Evolutionary conservation across 2,797 vertebrate species (phyloP).

Genomic region (Adrianichthys oophorus): DNA sequence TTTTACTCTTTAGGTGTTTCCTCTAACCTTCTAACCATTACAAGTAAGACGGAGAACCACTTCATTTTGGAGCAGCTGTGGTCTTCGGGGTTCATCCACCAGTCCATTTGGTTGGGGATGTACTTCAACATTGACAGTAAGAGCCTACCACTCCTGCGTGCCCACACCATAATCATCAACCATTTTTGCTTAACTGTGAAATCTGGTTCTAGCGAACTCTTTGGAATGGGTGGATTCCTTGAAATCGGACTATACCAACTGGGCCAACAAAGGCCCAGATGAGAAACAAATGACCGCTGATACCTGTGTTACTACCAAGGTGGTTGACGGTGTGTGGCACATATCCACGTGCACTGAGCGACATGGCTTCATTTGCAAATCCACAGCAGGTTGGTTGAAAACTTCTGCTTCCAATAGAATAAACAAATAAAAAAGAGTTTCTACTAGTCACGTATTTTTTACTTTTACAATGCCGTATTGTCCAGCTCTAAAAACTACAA

Average conservation of each 20-base stretch:
- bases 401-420: too few relatives aligned
- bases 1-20: conserved; percentile 72
- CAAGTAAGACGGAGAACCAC: conserved; percentile 84
- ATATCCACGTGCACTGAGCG: conserved; percentile 79
- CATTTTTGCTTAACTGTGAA: not conserved
- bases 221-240: conserved; percentile 86
- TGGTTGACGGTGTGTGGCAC: conserved; percentile 83
- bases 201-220: conserved; percentile 76
- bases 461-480: too few relatives aligned
- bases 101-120: conserved; percentile 87
- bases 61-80: conserved; percentile 87
- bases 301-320: conserved; percentile 79
- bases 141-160: conserved; percentile 33
- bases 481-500: too few relatives aligned
- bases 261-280: conserved; percentile 82
- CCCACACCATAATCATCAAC: not conserved
- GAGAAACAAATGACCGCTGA: conserved; percentile 68
- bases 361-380: conserved; percentile 90
- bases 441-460: too few relatives aligned
- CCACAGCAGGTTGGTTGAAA: conserved; percentile 74
- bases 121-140: conserved; percentile 83
- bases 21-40: conserved; percentile 86
- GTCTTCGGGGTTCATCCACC: conserved; percentile 73
- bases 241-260: conserved; percentile 84
- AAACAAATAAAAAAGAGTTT: too few relatives aligned